Evolutionary conservation across 2,797 vertebrate genomes (phyloP).

Genomic region (Simalia tracyae): DNA sequence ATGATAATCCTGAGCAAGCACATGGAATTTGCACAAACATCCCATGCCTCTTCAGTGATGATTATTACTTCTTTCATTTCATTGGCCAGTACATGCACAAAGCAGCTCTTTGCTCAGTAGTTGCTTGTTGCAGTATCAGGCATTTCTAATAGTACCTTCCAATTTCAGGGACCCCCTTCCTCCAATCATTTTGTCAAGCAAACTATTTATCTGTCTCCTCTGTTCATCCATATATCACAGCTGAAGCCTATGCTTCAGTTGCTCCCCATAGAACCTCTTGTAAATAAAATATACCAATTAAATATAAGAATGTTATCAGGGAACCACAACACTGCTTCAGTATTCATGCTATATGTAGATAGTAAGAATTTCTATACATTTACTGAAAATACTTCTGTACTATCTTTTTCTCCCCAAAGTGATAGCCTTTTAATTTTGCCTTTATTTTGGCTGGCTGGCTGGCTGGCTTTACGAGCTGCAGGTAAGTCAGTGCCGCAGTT

Average conservation of each 20-base stretch:
- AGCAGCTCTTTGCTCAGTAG: neutral
- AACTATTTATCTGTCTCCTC: neutral
- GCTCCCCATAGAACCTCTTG: neutral
- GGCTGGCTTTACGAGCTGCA: neutral
- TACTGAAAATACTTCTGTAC: neutral
- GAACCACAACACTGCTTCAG: neutral
- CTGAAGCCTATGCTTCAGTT: neutral
- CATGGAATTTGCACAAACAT: neutral
- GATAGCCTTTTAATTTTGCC: neutral
- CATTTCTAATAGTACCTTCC: neutral
- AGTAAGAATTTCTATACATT: neutral
- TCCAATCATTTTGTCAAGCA: neutral
- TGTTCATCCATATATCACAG: neutral
- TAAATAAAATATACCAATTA: neutral
- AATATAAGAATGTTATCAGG: neutral
- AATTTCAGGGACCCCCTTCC: neutral
- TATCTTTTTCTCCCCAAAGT: neutral
- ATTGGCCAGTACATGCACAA: neutral
- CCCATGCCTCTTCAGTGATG: neutral
- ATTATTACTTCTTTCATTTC: neutral
- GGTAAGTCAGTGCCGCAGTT: neutral
- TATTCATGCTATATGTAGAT: neutral
- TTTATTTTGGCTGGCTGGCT: neutral
- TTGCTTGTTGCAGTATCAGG: no score
- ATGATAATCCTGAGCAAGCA: neutral